Base-by-base conservation (phyloP, 2,113 vertebrate species). In the Nematolebias whitei region DNA sequence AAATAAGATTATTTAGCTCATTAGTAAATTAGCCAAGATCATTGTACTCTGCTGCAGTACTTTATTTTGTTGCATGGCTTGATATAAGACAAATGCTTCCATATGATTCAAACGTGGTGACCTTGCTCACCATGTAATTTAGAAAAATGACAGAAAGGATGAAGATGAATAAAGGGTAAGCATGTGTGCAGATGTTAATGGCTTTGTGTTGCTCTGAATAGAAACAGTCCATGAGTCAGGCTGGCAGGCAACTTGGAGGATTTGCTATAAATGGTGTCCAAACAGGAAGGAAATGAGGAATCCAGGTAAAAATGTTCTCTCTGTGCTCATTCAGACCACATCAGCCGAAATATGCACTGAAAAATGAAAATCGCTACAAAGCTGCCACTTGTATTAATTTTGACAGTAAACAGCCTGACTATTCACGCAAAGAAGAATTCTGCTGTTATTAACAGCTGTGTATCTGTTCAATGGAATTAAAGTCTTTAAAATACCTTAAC, bases 231-330 rank as follows among this genome's bases (percentile, higher is more conserved):
- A 39, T 44, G 50, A 71, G 35, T 54, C 20, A 23, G 50, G 4
- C 29, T 57, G 62, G n/a, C 47, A 60, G 47, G 38, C 19, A 26
- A 44, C 66, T 61, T 44, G n/a, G 18, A 53, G 54, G 62, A 54
- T 62, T 15, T 45, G 24, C 22, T 59, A 12, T 52, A 64, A 83
- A 75, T 55, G 72, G 50, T 63, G 75, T 72, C 38, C 43, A 67
- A 83, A 77, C 62, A 70, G 71, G 66, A 50, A 56, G 45, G 32
- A 63, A 55, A 77, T 73, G 71, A 68, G 40, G 48, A 76, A 48
- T 65, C 63, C 39, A 23, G 59, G 43, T 48, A 32, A 68, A 74
- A 78, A 60, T 59, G 80, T 79, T 73, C 77, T 76, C 5, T 49
- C 49, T 22, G 41, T 71, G 48, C 47, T 22, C 56, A 39, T 14